Evolutionary conservation across 1,140 invertebrate genomes (phyloP).

Genomic region (Bactericera cockerelli): DNA sequence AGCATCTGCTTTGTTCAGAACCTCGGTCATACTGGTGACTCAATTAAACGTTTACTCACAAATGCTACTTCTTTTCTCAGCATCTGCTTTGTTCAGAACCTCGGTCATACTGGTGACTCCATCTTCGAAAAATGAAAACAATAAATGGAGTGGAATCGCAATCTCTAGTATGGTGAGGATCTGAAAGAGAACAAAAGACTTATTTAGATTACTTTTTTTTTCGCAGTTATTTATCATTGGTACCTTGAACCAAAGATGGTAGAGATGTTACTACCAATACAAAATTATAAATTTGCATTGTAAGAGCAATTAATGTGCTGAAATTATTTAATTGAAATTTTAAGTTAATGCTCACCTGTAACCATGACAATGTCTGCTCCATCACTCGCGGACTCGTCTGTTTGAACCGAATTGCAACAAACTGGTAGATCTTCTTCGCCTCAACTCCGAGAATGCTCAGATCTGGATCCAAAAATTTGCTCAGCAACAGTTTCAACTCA

Average conservation of each 20-base stretch:
- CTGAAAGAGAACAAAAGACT: slow-evolving; percentile 30
- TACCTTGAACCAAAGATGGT: too few relatives aligned
- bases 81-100: slow-evolving; percentile 13
- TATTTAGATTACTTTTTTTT: too few relatives aligned
- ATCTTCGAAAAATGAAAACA: slow-evolving; percentile 79
- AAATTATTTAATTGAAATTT: too few relatives aligned
- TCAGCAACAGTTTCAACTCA: slow-evolving; percentile 77
- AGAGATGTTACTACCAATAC: too few relatives aligned
- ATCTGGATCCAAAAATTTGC: slow-evolving; percentile 92
- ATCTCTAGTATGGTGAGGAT: slow-evolving; percentile 78
- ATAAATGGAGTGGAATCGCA: slow-evolving; percentile 62
- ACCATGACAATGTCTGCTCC: slow-evolving; percentile 85
- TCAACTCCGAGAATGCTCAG: slow-evolving; percentile 90
- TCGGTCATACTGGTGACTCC: slow-evolving; percentile 51
- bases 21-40: slow-evolving; percentile 43
- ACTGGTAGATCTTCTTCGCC: slow-evolving; percentile 86
- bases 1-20: slow-evolving; percentile 15
- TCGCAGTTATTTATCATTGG: too few relatives aligned
- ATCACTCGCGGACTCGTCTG: slow-evolving; percentile 74
- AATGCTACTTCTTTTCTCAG: slow-evolving; percentile 34
- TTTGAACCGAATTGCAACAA: slow-evolving; percentile 74
- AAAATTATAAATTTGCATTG: too few relatives aligned
- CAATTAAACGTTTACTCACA: slow-evolving; percentile 41
- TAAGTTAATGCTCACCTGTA: slow-evolving; percentile 67
- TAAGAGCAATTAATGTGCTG: too few relatives aligned